These are phyloP conservation scores for Euleptes europaea DNA, from an alignment of 2,113 vertebrate species.

Conservation along the genomic window DNA sequence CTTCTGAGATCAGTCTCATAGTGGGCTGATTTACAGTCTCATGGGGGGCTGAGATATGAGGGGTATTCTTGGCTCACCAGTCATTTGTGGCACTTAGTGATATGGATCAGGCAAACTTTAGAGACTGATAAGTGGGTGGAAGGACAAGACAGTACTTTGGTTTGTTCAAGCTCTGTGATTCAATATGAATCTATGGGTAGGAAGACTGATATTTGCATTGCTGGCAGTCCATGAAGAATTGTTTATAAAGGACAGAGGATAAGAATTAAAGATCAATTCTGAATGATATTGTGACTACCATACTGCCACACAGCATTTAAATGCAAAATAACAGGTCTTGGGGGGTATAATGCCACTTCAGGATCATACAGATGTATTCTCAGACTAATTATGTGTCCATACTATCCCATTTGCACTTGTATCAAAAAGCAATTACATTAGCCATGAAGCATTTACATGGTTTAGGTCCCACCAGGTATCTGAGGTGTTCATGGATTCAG, in stretches of 20 bases:
- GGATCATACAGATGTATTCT: not conserved
- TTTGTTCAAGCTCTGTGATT: not conserved
- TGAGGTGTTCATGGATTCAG: too few relatives aligned
- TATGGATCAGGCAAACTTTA: too few relatives aligned
- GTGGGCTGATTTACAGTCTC: too few relatives aligned
- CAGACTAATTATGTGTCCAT: not conserved
- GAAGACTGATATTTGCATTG: not conserved
- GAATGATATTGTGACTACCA: not conserved
- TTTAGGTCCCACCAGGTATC: not conserved
- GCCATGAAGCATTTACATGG: not conserved
- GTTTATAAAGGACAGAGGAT: not conserved
- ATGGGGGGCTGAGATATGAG: not conserved
- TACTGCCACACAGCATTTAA: not conserved
- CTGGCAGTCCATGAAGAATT: too few relatives aligned
- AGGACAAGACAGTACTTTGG: not conserved
- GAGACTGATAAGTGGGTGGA: not conserved
- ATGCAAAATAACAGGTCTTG: not conserved
- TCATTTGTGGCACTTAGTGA: not conserved
- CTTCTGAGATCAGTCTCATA: too few relatives aligned
- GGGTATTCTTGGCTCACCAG: not conserved
- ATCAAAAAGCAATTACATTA: not conserved
- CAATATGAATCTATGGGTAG: not conserved
- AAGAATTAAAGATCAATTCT: not conserved
- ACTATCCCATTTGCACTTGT: not conserved
- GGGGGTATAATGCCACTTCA: too few relatives aligned